These are phyloP conservation scores for Seriola aureovittata DNA, from an alignment of 2,113 vertebrate species.

Conservation along the genomic window DNA sequence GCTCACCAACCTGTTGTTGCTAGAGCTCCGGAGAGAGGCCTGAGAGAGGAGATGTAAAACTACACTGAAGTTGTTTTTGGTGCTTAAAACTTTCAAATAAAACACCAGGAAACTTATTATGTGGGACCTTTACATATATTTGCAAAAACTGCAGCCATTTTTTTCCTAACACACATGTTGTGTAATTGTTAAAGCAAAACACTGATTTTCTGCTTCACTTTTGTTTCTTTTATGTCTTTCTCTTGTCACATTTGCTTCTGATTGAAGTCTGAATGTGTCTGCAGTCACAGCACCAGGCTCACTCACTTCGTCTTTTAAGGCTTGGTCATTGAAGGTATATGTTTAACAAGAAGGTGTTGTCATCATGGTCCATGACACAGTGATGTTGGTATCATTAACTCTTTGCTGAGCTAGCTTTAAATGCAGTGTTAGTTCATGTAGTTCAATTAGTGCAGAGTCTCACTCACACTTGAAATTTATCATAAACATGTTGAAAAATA, in stretches of 20 bases:
- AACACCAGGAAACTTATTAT: no score
- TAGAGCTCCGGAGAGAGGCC: no score
- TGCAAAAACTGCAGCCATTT: no score
- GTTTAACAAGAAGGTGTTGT: conserved; percentile 54
- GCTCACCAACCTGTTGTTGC: no score
- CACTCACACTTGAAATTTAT: not conserved
- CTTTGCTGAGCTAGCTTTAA: conserved; percentile 13
- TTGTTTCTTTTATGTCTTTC: not conserved
- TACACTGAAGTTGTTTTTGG: no score
- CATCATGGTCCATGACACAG: not conserved
- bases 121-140: not conserved
- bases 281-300: not conserved
- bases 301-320: not conserved
- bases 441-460: not conserved
- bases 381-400: not conserved
- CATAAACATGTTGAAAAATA: not conserved
- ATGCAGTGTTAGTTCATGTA: not conserved
- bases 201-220: no score
- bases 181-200: not conserved
- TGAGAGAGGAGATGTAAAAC: no score
- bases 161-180: not conserved
- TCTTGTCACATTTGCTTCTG: not conserved
- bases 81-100: no score
- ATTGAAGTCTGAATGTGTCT: not conserved
- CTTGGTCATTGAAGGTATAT: not conserved